A percentile compares a stretch with the other conserved stretches of the same genome.
Evolutionary conservation across 2,797 vertebrate genomes (phyloP).

Genomic region (Xiphorhynchus erythropygius): DNA sequence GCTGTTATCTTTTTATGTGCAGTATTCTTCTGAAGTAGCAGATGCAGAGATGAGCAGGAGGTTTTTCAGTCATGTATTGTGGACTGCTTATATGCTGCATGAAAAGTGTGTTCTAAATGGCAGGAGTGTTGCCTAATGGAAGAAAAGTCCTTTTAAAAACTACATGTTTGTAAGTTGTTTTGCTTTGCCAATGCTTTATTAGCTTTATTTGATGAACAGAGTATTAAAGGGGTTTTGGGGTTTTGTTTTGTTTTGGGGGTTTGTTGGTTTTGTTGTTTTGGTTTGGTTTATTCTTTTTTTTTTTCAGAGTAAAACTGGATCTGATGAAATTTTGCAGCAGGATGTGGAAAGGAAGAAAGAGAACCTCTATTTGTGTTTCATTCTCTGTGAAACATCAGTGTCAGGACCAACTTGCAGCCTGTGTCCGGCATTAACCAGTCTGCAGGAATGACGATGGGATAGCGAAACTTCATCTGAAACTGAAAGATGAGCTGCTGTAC

Average conservation of each 20-base stretch:
- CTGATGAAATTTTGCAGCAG: background rate
- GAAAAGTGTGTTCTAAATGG: background rate
- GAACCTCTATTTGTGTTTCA: background rate
- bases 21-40: background rate
- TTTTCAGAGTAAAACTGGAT: background rate
- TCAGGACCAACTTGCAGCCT: background rate
- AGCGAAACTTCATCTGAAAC: background rate
- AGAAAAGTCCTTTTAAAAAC: background rate
- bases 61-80: background rate
- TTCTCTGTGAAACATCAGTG: background rate
- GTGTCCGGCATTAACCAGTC: background rate
- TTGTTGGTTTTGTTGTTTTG: no score
- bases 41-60: background rate
- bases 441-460: background rate
- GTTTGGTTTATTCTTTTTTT: background rate
- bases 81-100: background rate
- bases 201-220: background rate
- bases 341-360: background rate
- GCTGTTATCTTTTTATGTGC: background rate
- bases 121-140: rapidly evolving
- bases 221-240: background rate
- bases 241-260: no score
- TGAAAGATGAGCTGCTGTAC: background rate
- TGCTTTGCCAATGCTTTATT: background rate
- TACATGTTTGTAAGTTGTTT: background rate